Conservation (phyloP, 2,797 vertebrate genomes). For the Anabas testudineus region DNA sequence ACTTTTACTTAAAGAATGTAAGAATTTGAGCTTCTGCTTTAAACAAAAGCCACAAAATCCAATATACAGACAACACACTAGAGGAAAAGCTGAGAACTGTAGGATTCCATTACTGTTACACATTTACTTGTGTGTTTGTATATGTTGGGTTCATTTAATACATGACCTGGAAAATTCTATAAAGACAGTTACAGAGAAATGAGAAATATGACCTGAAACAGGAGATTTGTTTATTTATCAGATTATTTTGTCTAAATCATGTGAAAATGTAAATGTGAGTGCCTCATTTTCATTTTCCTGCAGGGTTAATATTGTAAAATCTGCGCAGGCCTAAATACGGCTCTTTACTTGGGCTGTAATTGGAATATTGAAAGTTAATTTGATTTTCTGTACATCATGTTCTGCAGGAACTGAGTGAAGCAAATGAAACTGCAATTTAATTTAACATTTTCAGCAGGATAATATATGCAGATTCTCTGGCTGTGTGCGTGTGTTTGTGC, state of each 20-base stretch:
- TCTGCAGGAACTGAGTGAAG: not conserved
- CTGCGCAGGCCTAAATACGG: slow-evolving; percentile 10
- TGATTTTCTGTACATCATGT: slow-evolving; percentile 14
- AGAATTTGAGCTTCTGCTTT: no score
- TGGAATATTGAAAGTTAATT: slow-evolving; percentile 32
- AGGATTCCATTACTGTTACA: no score
- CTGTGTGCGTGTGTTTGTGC: not conserved
- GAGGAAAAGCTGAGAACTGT: no score
- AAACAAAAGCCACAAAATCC: no score
- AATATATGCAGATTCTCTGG: slow-evolving; percentile 29
- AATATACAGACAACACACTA: no score
- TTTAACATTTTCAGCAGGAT: slow-evolving; percentile 23
- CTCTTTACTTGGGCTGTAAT: slow-evolving; percentile 4
- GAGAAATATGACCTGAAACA: no score
- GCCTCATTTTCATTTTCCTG: not conserved
- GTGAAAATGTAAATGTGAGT: slow-evolving; percentile 9
- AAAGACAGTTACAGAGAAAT: no score
- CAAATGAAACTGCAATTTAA: slow-evolving; percentile 24
- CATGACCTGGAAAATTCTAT: no score
- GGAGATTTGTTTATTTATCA: no score
- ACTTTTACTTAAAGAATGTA: no score
- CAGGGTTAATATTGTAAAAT: not conserved
- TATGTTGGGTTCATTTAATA: no score
- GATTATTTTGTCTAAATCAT: not conserved
- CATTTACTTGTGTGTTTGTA: no score